A percentile compares a stretch with the other conserved stretches of the same genome.
Evolutionary conservation across 2,888 invertebrate species (phyloP).

Genomic region (Brachypalpus laphriformis): DNA sequence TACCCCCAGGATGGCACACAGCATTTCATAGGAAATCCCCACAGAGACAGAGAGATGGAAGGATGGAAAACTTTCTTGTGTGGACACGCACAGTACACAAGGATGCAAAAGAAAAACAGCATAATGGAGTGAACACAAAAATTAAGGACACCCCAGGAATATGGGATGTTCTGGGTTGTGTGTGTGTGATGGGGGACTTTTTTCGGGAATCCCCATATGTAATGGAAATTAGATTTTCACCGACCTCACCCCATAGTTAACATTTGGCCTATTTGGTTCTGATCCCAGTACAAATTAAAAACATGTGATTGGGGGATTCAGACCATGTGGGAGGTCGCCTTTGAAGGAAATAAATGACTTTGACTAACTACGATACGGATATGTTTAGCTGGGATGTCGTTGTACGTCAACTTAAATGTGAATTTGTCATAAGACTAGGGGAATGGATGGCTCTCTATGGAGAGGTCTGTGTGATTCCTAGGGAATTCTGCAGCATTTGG

Average conservation of each 20-base stretch:
- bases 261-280: constrained; percentile 29
- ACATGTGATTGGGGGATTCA: constrained; percentile 21
- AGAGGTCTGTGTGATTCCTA: no score
- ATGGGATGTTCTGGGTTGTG: constrained; percentile 13
- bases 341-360: constrained; percentile 3
- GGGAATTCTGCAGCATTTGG: no score
- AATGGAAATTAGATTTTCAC: constrained; percentile 49
- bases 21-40: constrained; percentile 39
- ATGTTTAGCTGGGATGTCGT: neutral
- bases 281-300: constrained; percentile 50
- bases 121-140: constrained; percentile 45
- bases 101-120: constrained; percentile 15
- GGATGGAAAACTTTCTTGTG: constrained; percentile 20
- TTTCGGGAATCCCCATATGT: constrained; percentile 47
- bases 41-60: neutral
- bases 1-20: constrained; percentile 8
- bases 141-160: constrained; percentile 30
- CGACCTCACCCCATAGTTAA: constrained; percentile 6
- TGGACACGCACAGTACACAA: constrained; percentile 30
- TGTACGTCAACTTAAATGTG: neutral
- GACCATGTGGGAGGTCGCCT: neutral
- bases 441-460: neutral
- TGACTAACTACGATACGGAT: neutral
- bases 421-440: neutral
- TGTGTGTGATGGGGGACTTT: neutral